Conservation (phyloP, 2,888 invertebrate species). For the Salpingus planirostris region DNA sequence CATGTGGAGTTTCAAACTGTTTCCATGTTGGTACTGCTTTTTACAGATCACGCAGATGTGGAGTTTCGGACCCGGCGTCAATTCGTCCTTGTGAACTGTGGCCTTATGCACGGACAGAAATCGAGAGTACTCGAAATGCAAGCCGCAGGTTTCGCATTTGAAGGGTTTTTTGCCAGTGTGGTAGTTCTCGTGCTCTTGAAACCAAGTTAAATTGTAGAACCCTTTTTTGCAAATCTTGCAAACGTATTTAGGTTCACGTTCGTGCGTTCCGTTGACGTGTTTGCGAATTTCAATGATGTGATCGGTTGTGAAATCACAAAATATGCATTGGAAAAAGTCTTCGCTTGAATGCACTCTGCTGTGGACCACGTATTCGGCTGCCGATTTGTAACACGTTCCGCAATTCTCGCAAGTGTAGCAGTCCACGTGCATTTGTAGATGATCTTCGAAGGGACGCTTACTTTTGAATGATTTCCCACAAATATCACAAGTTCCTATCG, state of each 20-base stretch:
- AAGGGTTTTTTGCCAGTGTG: conserved; percentile 48
- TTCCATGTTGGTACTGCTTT: conserved; percentile 39
- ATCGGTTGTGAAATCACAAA: conserved; percentile 34
- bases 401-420: conserved; percentile 38
- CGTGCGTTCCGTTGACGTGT: conserved; percentile 32
- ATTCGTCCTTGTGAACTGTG: conserved; percentile 28
- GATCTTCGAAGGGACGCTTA: conserved; percentile 22
- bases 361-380: conserved; percentile 36
- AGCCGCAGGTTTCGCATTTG: conserved; percentile 47
- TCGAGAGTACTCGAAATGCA: conserved; percentile 42
- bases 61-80: conserved; percentile 26
- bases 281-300: conserved; percentile 33
- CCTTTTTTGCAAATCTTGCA: conserved; percentile 49
- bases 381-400: conserved; percentile 34
- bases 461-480: conserved; percentile 15
- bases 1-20: conserved; percentile 40
- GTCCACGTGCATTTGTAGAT: conserved; percentile 25
- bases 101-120: conserved; percentile 37
- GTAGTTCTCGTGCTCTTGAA: conserved; percentile 50
- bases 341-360: conserved; percentile 32
- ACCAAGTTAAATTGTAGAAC: conserved; percentile 48
- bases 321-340: conserved; percentile 31
- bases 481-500: no score
- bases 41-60: conserved; percentile 40
- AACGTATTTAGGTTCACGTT: conserved; percentile 41